Conservation (phyloP, 1,140 invertebrate species). For the Bombus superbus region DNA sequence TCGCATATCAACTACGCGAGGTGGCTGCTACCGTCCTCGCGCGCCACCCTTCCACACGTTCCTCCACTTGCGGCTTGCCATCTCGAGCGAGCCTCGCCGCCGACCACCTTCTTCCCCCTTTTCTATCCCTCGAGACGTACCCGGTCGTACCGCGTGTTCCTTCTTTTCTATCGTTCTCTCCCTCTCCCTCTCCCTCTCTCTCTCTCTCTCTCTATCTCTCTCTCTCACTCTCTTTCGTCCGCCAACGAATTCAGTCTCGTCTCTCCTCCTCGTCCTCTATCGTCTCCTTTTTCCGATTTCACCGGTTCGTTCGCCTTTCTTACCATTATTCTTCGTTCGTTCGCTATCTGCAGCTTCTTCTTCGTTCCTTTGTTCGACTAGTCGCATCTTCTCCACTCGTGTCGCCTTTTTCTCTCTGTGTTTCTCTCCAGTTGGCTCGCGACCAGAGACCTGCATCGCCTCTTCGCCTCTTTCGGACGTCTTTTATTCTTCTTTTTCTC, state of each 20-base stretch:
- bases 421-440: background rate
- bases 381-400: background rate
- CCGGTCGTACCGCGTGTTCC: background rate
- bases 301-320: background rate
- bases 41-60: conserved; percentile 41
- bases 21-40: conserved; percentile 12
- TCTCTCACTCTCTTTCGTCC: background rate
- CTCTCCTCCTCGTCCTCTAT: background rate
- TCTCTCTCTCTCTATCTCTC: background rate
- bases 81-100: background rate
- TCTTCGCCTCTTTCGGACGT: background rate
- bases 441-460: background rate
- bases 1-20: conserved; percentile 75
- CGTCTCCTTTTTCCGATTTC: background rate
- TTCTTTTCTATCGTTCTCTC: background rate
- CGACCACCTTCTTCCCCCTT: background rate
- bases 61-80: conserved; percentile 48
- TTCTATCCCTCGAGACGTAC: background rate
- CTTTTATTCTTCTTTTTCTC: background rate
- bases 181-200: background rate
- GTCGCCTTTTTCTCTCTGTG: background rate
- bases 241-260: background rate
- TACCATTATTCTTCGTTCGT: conserved; percentile 24
- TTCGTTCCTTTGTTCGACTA: background rate
- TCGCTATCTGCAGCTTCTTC: background rate